Evolutionary conservation across 2,113 vertebrate genomes (phyloP), one percentile per base, ranked within the genome.

Genomic region (Paramisgurnus dabryanus): DNA sequence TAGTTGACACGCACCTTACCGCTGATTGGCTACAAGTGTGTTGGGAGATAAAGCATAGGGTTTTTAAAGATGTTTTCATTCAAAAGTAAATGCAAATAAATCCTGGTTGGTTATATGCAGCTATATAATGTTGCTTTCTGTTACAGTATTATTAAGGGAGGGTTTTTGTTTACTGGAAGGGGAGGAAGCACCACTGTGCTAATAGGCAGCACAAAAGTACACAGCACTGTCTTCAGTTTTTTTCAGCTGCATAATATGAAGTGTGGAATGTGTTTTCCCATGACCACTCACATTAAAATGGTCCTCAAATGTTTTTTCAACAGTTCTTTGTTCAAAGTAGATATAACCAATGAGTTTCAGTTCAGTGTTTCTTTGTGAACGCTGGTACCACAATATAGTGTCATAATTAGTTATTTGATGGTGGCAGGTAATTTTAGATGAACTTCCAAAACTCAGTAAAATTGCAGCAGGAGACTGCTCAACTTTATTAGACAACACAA

Each of bases 331-430:
- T 0, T 67, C 40, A 1, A 0, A 47, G 15, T 81, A 0, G 18
- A 91, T 3, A 77, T 81, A 66, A 49, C 80, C 83, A 40, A 81
- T 83, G 41, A 83, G 85, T 77, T 82, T 70, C 15, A 86, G 34
- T 39, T 27, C 50, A 12, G 61, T 45, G 67, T 68, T 58, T 57
- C 13, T 41, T 41, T 58, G n/a, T 22, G 67, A 22, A 45, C 18
- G 63, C 40, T 78, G 57, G 45, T 83, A 87, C 86, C 86, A 87
- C 7, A 53, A 11, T 18, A 87, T 50, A 12, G 53, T 73, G 15
- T 80, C 9, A 47, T 82, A 83, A 41, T 6, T 63, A 0, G 7
- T 0, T 41, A 85, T 77, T 18, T 67, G 45, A 49, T 87, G 81
- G 3, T 1, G 50, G 39, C 86, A 87, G 67, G 22, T 69, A 4